phyloP scores from a whole-genome alignment of 2,113 vertebrate species.

The Redunca redunca region DNA sequence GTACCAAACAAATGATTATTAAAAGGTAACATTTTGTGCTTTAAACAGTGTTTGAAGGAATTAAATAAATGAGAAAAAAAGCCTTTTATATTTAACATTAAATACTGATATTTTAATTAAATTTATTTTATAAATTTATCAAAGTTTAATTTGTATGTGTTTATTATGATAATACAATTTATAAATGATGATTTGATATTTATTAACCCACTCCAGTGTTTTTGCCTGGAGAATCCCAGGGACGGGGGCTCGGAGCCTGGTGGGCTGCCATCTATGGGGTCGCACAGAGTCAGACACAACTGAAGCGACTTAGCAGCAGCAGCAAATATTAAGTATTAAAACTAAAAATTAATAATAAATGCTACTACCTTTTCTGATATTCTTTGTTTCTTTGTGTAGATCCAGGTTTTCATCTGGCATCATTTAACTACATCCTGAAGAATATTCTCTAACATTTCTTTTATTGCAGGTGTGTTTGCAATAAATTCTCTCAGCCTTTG shows the following conservation, averaged over 20 bases:
- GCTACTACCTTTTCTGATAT: not conserved
- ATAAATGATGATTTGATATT: not conserved
- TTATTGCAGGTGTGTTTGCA: not conserved
- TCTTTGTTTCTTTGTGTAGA: not conserved
- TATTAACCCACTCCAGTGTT: not conserved
- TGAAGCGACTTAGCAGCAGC: too few species aligned
- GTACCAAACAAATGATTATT: not conserved
- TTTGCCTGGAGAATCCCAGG: too few species aligned
- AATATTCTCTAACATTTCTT: not conserved
- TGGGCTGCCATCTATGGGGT: too few species aligned
- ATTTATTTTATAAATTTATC: not conserved
- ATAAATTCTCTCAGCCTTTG: not conserved
- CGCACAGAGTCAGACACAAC: too few species aligned
- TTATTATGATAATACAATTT: not conserved
- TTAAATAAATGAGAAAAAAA: not conserved
- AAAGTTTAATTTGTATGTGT: not conserved
- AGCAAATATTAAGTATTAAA: not conserved
- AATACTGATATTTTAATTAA: not conserved
- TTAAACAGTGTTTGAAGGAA: not conserved
- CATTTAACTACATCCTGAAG: not conserved
- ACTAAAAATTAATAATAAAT: not conserved
- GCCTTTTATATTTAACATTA: not conserved
- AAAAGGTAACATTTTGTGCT: not conserved
- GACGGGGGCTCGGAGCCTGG: rapidly evolving
- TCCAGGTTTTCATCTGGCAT: not conserved